phyloP scores from a whole-genome alignment of 2,113 vertebrate species.

The Macrotus californicus region DNA sequence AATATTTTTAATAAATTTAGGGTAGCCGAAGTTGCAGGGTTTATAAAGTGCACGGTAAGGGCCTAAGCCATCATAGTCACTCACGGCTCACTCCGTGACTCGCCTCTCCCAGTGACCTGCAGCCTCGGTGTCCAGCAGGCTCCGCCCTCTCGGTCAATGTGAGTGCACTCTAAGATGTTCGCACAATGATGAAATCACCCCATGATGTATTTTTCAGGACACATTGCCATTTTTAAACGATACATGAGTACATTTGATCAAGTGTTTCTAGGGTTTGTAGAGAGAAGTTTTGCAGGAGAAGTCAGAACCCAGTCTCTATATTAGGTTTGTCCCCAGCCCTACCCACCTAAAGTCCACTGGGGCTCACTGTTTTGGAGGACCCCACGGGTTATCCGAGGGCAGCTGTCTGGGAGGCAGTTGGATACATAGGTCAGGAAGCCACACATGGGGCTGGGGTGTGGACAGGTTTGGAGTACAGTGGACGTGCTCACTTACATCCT shows the following conservation, averaged over 20 bases:
- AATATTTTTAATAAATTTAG: too few relatives aligned
- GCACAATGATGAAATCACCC: neutral
- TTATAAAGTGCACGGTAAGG: too few relatives aligned
- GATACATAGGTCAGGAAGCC: neutral
- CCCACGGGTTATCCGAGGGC: neutral
- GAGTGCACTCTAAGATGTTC: neutral
- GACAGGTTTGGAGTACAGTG: too few relatives aligned
- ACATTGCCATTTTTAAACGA: neutral
- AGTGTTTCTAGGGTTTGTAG: neutral
- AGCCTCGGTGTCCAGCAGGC: neutral
- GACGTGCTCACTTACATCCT: neutral
- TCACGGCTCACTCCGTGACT: too few relatives aligned
- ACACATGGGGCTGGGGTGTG: rapidly evolving
- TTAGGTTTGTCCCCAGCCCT: too few relatives aligned
- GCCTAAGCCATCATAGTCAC: too few relatives aligned
- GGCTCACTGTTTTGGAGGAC: too few relatives aligned
- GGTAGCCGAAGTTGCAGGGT: too few relatives aligned
- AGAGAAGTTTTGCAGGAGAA: neutral
- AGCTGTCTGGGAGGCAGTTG: neutral
- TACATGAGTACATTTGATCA: neutral
- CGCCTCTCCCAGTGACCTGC: too few relatives aligned
- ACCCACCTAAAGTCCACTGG: too few relatives aligned
- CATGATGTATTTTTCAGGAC: neutral
- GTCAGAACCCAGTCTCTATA: neutral
- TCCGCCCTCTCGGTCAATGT: too few relatives aligned